Evolutionary conservation across 2,888 invertebrate genomes (phyloP).

Genomic region (Latrodectus hesperus): DNA sequence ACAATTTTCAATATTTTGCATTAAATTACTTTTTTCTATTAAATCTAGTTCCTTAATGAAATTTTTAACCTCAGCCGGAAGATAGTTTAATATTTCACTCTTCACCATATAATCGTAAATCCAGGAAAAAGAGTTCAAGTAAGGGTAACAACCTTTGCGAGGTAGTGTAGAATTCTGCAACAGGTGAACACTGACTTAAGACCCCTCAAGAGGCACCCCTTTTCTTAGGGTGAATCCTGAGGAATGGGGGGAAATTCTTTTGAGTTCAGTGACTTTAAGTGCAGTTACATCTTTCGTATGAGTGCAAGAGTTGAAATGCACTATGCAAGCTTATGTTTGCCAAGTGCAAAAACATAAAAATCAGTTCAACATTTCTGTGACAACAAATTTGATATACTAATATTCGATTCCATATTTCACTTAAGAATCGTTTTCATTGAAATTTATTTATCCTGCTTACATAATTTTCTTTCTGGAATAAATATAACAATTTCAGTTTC

Average conservation of each 20-base stretch:
- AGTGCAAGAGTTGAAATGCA: too few species aligned
- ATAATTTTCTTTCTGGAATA: too few species aligned
- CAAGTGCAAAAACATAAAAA: too few species aligned
- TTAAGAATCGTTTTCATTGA: too few species aligned
- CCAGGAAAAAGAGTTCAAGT: slow-evolving; percentile 27
- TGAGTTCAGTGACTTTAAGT: slow-evolving; percentile 33
- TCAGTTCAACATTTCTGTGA: too few species aligned
- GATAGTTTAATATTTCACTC: background rate
- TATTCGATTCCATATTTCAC: too few species aligned
- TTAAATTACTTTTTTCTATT: background rate
- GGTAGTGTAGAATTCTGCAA: slow-evolving; percentile 51
- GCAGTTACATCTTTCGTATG: too few species aligned
- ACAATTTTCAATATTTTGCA: too few species aligned
- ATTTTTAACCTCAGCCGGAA: background rate
- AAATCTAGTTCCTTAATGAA: background rate
- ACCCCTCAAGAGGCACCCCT: slow-evolving; percentile 46
- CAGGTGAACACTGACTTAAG: slow-evolving; percentile 42
- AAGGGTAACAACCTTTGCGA: slow-evolving; percentile 46
- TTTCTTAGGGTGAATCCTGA: slow-evolving; percentile 30
- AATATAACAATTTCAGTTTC: too few species aligned
- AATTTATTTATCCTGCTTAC: too few species aligned
- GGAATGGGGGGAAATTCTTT: slow-evolving; percentile 41
- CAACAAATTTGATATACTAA: too few species aligned
- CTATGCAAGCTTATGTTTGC: too few species aligned
- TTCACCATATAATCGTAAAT: background rate